phyloP scores from a whole-genome alignment of 2,888 invertebrate species.

The Netelia melanura region DNA sequence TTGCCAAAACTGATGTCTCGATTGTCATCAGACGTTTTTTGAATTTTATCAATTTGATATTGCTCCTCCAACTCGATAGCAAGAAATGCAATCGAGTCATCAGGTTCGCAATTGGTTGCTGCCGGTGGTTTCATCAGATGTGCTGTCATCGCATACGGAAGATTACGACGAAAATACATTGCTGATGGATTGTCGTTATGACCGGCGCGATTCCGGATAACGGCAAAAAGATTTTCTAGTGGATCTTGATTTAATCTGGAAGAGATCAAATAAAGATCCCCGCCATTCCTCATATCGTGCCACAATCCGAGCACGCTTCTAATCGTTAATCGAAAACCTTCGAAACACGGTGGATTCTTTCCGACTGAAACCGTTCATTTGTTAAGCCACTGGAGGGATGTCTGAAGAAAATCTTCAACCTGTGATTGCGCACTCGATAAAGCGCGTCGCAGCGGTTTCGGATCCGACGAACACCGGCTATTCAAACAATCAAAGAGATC shows the following conservation, averaged over 20 bases:
- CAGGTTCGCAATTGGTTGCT: slow-evolving; percentile 49
- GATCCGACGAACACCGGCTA: slow-evolving; percentile 60
- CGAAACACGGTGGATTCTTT: slow-evolving; percentile 70
- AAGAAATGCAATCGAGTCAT: slow-evolving; percentile 15
- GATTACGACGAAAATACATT: slow-evolving; percentile 25
- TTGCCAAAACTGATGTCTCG: neutral
- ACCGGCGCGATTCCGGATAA: slow-evolving; percentile 68
- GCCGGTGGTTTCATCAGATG: slow-evolving; percentile 44
- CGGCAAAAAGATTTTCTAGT: slow-evolving; percentile 73
- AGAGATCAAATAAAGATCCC: slow-evolving; percentile 65
- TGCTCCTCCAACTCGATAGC: neutral
- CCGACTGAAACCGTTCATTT: slow-evolving; percentile 49
- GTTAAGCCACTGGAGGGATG: slow-evolving; percentile 61
- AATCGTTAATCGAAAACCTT: slow-evolving; percentile 68
- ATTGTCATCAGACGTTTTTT: too few species aligned
- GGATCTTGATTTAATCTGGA: slow-evolving; percentile 71
- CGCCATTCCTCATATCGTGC: slow-evolving; percentile 64
- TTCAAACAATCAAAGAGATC: slow-evolving; percentile 72
- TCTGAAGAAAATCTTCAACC: slow-evolving; percentile 63
- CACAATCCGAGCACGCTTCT: slow-evolving; percentile 69
- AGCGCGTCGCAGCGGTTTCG: slow-evolving; percentile 62
- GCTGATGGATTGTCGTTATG: slow-evolving; percentile 58
- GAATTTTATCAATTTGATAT: too few species aligned
- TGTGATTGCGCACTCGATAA: slow-evolving; percentile 54
- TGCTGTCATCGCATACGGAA: slow-evolving; percentile 42